phyloP scores from a whole-genome alignment of 2,113 vertebrate species.

The Phalacrocorax brasilianus region DNA sequence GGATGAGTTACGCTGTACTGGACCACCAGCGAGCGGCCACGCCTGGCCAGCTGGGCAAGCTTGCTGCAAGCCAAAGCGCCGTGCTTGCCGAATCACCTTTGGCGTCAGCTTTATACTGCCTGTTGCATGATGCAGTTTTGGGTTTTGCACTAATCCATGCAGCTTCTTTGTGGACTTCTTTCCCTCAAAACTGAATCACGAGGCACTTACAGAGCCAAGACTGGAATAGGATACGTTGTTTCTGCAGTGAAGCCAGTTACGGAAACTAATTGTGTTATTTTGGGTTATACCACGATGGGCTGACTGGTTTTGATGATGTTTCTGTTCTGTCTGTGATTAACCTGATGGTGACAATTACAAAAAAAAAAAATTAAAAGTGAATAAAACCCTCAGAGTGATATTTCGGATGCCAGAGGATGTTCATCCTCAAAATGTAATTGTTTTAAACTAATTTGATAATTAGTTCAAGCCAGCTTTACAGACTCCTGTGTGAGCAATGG shows the following conservation, averaged over 20 bases:
- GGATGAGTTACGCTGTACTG: background rate
- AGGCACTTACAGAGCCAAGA: background rate
- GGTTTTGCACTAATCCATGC: background rate
- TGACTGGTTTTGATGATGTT: background rate
- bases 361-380: background rate
- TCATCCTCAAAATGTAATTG: background rate
- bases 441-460: conserved; percentile 13
- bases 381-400: background rate
- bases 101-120: background rate
- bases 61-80: background rate
- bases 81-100: rapidly evolving
- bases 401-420: background rate
- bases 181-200: background rate
- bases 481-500: conserved; percentile 8
- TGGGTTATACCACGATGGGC: background rate
- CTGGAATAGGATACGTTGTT: background rate
- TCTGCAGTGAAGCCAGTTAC: background rate
- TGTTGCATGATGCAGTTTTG: background rate
- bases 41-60: background rate
- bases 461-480: background rate
- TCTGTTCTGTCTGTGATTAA: conserved; percentile 20
- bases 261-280: background rate
- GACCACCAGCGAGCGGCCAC: background rate
- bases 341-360: background rate
- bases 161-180: background rate